These are phyloP conservation scores for Crepidodera aurea DNA, from an alignment of 2,888 invertebrate species.

Conservation along the genomic window DNA sequence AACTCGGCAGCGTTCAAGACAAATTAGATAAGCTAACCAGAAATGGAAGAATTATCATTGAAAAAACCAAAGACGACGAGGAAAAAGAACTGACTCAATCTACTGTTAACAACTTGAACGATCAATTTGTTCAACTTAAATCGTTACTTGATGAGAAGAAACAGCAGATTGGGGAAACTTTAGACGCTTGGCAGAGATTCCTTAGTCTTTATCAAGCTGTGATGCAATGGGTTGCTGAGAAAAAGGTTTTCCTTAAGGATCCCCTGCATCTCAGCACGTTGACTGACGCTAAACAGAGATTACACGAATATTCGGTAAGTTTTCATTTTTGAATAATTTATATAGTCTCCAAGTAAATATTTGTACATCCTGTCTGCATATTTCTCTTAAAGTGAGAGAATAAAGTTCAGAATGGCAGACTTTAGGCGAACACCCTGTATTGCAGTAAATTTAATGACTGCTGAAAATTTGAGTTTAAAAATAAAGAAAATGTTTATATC, in stretches of 20 bases:
- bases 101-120: slow-evolving; percentile 78
- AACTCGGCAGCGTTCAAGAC: slow-evolving; percentile 76
- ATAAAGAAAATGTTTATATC: neutral
- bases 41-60: slow-evolving; percentile 80
- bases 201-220: slow-evolving; percentile 82
- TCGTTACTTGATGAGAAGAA: slow-evolving; percentile 84
- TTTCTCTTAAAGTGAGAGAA: too few species aligned
- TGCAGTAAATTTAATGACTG: too few species aligned
- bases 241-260: slow-evolving; percentile 79
- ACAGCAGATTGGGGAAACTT: slow-evolving; percentile 83
- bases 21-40: slow-evolving; percentile 79
- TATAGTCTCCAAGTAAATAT: too few species aligned
- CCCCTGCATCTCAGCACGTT: slow-evolving; percentile 80
- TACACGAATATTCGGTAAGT: slow-evolving; percentile 85
- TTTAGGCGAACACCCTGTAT: too few species aligned
- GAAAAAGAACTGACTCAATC: slow-evolving; percentile 79
- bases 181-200: slow-evolving; percentile 90
- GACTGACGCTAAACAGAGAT: slow-evolving; percentile 82
- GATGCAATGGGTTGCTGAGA: slow-evolving; percentile 84
- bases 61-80: slow-evolving; percentile 79
- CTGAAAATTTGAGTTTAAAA: neutral
- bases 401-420: too few species aligned
- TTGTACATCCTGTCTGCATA: too few species aligned
- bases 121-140: slow-evolving; percentile 80
- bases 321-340: too few species aligned